Conservation (phyloP, 2,888 invertebrate genomes). For the Cryptocephalus moraei region DNA sequence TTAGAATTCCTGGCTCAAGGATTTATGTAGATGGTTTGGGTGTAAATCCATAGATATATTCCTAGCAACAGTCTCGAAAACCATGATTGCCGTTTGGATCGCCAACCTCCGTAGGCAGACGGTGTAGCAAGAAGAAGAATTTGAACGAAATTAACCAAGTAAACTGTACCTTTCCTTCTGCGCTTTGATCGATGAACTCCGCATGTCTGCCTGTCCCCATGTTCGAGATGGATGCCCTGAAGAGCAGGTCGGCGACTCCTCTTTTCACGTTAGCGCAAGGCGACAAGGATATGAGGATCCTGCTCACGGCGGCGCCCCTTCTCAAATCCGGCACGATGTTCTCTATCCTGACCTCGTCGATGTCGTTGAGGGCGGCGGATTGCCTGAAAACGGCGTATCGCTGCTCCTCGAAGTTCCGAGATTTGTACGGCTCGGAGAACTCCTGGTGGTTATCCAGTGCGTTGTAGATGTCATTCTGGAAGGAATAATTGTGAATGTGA, state of each 20-base stretch:
- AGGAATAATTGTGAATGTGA: background rate
- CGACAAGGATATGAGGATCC: constrained; percentile 50
- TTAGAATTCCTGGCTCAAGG: too few species aligned
- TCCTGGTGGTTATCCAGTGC: constrained; percentile 23
- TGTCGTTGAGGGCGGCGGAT: constrained; percentile 54
- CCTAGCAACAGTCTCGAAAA: too few species aligned
- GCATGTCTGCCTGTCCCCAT: constrained; percentile 55
- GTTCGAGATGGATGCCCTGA: constrained; percentile 52
- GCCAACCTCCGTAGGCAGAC: too few species aligned
- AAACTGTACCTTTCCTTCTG: constrained; percentile 24
- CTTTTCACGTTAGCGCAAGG: constrained; percentile 56
- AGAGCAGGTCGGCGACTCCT: constrained; percentile 52
- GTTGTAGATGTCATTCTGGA: constrained; percentile 25
- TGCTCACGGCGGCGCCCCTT: constrained; percentile 37
- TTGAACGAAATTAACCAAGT: too few species aligned
- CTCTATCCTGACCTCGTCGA: constrained; percentile 49
- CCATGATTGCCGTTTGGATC: too few species aligned
- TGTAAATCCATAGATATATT: too few species aligned
- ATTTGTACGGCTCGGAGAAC: constrained; percentile 19
- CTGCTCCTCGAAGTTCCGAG: constrained; percentile 29
- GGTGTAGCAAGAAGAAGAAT: too few species aligned
- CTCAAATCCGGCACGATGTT: constrained; percentile 43
- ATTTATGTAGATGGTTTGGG: too few species aligned
- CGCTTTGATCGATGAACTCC: constrained; percentile 41
- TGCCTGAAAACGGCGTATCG: constrained; percentile 47